phyloP scores from a whole-genome alignment of 2,888 invertebrate species.

The Chrysomela aeneicollis region DNA sequence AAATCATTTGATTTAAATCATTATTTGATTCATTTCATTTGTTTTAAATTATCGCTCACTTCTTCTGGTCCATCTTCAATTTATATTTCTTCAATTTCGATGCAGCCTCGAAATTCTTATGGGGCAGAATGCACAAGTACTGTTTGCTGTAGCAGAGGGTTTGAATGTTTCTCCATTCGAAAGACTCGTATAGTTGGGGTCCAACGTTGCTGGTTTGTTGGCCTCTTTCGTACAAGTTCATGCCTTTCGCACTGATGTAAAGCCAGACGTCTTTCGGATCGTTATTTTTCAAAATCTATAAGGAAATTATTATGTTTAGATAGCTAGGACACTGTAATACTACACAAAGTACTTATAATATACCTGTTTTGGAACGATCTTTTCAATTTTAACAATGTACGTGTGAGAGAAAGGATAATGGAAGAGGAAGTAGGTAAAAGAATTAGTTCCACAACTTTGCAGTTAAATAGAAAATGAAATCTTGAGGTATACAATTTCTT shows the following conservation, averaged over 20 bases:
- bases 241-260: constrained; percentile 71
- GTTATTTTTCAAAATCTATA: constrained; percentile 66
- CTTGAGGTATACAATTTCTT: too few relatives aligned
- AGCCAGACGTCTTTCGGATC: constrained; percentile 69
- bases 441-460: too few relatives aligned
- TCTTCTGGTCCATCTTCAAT: constrained; percentile 76
- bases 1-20: too few relatives aligned
- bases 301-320: too few relatives aligned
- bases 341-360: too few relatives aligned
- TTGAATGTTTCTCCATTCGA: constrained; percentile 78
- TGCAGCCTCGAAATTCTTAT: constrained; percentile 65
- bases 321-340: too few relatives aligned
- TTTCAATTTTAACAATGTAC: too few relatives aligned
- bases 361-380: too few relatives aligned
- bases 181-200: constrained; percentile 60
- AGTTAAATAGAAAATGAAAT: too few relatives aligned
- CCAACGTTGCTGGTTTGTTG: constrained; percentile 56
- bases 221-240: constrained; percentile 68
- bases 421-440: too few relatives aligned
- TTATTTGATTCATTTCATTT: too few relatives aligned
- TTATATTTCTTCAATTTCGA: constrained; percentile 72
- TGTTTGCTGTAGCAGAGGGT: constrained; percentile 80
- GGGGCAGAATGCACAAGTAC: constrained; percentile 68
- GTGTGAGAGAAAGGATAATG: too few relatives aligned
- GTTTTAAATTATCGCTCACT: constrained; percentile 61